Percentiles rank a stretch among this genome's conserved stretches.
phyloP scores from a whole-genome alignment of 2,797 vertebrate species.

The Phaenicophaeus curvirostris region DNA sequence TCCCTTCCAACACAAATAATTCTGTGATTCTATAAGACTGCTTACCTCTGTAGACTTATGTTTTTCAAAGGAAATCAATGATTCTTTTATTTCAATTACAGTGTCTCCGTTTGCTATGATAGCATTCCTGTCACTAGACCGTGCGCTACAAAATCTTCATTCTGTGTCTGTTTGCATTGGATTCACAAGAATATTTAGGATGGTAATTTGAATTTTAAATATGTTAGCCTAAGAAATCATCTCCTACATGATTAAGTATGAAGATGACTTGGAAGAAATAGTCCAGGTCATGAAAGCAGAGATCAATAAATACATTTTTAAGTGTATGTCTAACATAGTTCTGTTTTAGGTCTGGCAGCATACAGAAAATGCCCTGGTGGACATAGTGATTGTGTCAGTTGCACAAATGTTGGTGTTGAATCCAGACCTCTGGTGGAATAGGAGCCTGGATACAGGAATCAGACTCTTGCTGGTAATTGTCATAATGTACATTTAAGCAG shows the following conservation, averaged over 20 bases:
- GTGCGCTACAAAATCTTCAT: constrained; percentile 84
- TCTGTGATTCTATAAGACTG: background rate
- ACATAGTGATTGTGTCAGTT: constrained; percentile 86
- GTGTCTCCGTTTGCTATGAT: constrained; percentile 95
- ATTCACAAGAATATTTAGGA: constrained; percentile 94
- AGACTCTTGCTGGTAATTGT: constrained; percentile 90
- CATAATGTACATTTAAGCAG: background rate
- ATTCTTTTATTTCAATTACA: constrained; percentile 73
- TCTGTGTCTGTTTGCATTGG: constrained; percentile 88
- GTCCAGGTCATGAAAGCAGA: background rate
- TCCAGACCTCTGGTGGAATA: constrained; percentile 83
- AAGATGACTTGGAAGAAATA: constrained; percentile 3
- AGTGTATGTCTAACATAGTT: background rate
- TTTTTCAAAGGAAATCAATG: background rate
- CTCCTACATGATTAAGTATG: background rate
- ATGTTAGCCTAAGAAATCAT: background rate
- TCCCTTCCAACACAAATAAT: too few species aligned
- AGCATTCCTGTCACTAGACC: constrained; percentile 92
- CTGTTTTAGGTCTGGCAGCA: constrained; percentile 90
- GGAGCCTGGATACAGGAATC: constrained; percentile 86
- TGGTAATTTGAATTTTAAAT: constrained; percentile 80
- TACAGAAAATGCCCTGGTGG: constrained; percentile 90
- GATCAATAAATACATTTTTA: background rate
- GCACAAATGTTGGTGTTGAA: constrained; percentile 79
- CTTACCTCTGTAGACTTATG: constrained; percentile 5